Evolutionary conservation across 2,888 invertebrate genomes (phyloP).

Genomic region (Caenorhabditis sinica): DNA sequence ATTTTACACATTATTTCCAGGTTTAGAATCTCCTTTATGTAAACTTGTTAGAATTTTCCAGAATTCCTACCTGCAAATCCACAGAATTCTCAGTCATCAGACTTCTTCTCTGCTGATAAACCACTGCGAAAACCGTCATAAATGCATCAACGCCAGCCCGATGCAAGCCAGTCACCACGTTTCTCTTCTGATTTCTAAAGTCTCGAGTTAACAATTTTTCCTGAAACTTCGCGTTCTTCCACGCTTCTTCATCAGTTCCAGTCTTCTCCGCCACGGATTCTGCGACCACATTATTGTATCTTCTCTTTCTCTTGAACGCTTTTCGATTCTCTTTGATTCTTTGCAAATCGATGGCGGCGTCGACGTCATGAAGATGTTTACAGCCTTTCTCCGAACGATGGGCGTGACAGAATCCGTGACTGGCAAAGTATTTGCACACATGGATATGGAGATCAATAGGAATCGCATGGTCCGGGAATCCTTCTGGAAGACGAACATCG

Average conservation of each 20-base stretch:
- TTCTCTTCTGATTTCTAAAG: constrained; percentile 51
- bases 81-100: constrained; percentile 44
- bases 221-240: constrained; percentile 49
- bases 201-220: constrained; percentile 37
- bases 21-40: too few species aligned
- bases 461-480: constrained; percentile 69
- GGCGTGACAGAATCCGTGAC: constrained; percentile 76
- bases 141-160: constrained; percentile 81
- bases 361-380: constrained; percentile 76
- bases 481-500: constrained; percentile 65
- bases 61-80: constrained; percentile 40
- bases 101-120: constrained; percentile 72
- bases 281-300: constrained; percentile 55
- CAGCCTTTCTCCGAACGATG: constrained; percentile 61
- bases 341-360: constrained; percentile 78
- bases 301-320: constrained; percentile 54
- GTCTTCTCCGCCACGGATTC: constrained; percentile 52
- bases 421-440: constrained; percentile 71
- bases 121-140: constrained; percentile 80
- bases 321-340: constrained; percentile 64
- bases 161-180: constrained; percentile 67
- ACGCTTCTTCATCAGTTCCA: constrained; percentile 48
- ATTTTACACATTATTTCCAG: too few species aligned
- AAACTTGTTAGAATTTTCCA: too few species aligned
- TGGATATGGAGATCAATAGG: constrained; percentile 64